These are phyloP conservation scores for Sebastes steindachneri DNA, from an alignment of 2,797 vertebrate genomes.

Conservation along the genomic window DNA sequence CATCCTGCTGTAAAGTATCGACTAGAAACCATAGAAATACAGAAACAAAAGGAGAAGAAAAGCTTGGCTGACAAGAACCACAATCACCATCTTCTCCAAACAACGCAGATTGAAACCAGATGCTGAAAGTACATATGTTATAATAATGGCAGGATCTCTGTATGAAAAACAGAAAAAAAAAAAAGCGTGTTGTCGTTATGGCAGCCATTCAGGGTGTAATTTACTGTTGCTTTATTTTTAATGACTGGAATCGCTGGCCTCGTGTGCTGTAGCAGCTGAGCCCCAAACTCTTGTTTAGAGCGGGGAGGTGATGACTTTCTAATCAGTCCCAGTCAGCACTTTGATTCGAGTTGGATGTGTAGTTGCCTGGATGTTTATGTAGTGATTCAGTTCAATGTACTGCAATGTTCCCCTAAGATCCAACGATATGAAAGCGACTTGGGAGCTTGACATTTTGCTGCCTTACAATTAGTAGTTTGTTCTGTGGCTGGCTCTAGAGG, in stretches of 20 bases:
- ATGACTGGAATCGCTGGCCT: conserved; percentile 41
- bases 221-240: conserved; percentile 60
- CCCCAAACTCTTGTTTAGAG: conserved; percentile 37
- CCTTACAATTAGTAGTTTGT: background rate
- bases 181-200: conserved; percentile 32
- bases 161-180: conserved; percentile 34
- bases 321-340: conserved; percentile 43
- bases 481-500: background rate
- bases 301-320: conserved; percentile 36
- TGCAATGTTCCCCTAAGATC: background rate
- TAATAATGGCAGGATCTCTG: conserved; percentile 60
- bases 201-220: conserved; percentile 55
- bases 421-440: background rate
- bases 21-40: conserved; percentile 48
- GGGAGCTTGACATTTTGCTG: background rate
- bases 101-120: conserved; percentile 70
- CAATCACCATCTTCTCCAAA: conserved; percentile 55
- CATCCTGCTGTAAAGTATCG: conserved; percentile 9
- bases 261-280: conserved; percentile 25
- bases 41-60: conserved; percentile 57
- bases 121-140: conserved; percentile 55
- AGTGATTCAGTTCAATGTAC: background rate
- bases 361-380: conserved; percentile 4
- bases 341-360: background rate
- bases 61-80: conserved; percentile 57